Percentiles rank a stretch among this genome's conserved stretches.
phyloP scores from a whole-genome alignment of 2,888 invertebrate genomes.

The Phragmatobia fuliginosa region DNA sequence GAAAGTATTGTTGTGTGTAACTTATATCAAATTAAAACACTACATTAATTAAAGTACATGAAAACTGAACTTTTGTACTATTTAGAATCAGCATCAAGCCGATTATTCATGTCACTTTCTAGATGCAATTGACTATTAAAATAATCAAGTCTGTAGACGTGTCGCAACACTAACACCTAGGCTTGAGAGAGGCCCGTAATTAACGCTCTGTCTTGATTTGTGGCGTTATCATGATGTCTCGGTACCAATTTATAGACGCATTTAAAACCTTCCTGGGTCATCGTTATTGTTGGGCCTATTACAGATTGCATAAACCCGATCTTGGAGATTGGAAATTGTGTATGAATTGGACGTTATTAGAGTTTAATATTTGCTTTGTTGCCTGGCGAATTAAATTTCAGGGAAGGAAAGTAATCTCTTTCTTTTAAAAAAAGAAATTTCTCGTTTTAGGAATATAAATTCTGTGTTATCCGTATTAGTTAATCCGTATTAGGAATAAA shows the following conservation, averaged over 20 bases:
- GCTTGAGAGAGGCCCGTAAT: conserved; percentile 59
- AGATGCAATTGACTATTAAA: not conserved
- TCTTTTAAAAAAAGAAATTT: too few relatives aligned
- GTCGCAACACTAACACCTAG: conserved; percentile 44
- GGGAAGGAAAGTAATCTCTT: not conserved
- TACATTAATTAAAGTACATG: not conserved
- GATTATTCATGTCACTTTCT: conserved; percentile 13
- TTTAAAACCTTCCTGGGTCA: conserved; percentile 57
- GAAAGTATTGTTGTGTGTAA: not conserved
- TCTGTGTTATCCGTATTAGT: too few relatives aligned
- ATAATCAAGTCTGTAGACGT: conserved; percentile 9
- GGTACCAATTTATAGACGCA: conserved; percentile 67
- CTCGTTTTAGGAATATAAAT: too few relatives aligned
- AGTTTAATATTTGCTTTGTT: not conserved
- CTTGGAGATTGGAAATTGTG: conserved; percentile 18
- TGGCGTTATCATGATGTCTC: conserved; percentile 72
- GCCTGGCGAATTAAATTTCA: not conserved
- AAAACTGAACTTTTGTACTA: not conserved
- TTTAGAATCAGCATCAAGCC: conserved; percentile 8
- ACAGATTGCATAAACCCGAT: conserved; percentile 42
- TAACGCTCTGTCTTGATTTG: conserved; percentile 75
- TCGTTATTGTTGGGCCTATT: conserved; percentile 50
- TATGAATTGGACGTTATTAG: conserved; percentile 10
- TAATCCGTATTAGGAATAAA: too few relatives aligned
- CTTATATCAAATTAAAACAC: not conserved